Evolutionary conservation across 2,888 invertebrate genomes (phyloP), one percentile per base, ranked within the genome.

Genomic region (Tiliacea citrago): DNA sequence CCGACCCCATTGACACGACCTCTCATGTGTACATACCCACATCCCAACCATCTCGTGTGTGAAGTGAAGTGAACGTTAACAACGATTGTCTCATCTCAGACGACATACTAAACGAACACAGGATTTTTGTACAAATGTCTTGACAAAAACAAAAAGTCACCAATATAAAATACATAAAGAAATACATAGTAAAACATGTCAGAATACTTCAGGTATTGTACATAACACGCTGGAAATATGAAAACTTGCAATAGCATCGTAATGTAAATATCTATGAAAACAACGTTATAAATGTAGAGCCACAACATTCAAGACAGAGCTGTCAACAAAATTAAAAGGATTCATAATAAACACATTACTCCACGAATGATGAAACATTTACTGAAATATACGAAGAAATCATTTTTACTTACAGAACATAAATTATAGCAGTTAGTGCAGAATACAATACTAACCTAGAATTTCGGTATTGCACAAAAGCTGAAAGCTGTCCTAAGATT

Each of bases 21-120:
- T 88, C 89, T 87, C 85, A 89, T 87, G 88, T 91, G 91, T 91
- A 90, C 72, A 91, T 90, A 89, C 85, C 85, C 84, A 79, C 83
- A 75, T 81, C 86, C 85, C 87, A 84, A 89, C 89, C 84, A 75
- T 80, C 61, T 71, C 75, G 83, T 87, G 86, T 85, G 87, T 87
- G 87, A 84, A 87, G 87, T 87, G 87, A 82, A 87, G 87, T 87
- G 87, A 84, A 83, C 70, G 79, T 47, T 79, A 82, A 82, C 74
- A 74, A 57, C 77, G 69, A 81, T 35, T 29, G 67, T 77, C 58
- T 68, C 68, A 63, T 45, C 68, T 72, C 79, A 66, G 60, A 76
- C 49, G 49, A n/a, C 49, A n/a, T 51, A 66, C 76, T 35, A 69
- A 60, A 72, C 67, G 58, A 63, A 68, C 72, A 72, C 78, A 68